These are phyloP conservation scores for Julus scandinavius DNA, from an alignment of 2,888 invertebrate species.

Conservation along the genomic window DNA sequence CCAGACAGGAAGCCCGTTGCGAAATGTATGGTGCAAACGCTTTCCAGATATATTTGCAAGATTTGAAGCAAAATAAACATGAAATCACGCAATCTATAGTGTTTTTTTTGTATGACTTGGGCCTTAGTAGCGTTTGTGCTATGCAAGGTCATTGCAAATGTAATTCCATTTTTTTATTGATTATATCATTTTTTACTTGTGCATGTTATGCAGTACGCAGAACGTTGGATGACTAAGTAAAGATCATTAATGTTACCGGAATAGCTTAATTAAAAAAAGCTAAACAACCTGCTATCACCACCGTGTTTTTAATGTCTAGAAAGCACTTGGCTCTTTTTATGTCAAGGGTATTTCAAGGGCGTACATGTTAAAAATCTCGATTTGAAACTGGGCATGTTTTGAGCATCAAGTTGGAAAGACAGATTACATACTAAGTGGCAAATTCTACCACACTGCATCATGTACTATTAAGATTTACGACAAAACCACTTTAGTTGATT, in stretches of 20 bases:
- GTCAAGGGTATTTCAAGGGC: conserved; percentile 4
- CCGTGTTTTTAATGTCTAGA: neutral
- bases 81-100: too few species aligned
- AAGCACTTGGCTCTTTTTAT: neutral
- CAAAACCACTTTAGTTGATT: too few species aligned
- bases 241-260: neutral
- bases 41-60: too few species aligned
- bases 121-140: too few species aligned
- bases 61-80: too few species aligned
- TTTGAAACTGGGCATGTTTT: neutral
- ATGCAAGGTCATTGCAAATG: neutral
- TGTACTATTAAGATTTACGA: too few species aligned
- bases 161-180: neutral
- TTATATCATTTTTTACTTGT: neutral
- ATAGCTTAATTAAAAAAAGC: conserved; percentile 22
- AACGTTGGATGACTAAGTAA: neutral
- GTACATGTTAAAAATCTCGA: neutral
- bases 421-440: too few species aligned
- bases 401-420: too few species aligned
- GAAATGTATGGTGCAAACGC: too few species aligned
- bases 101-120: too few species aligned
- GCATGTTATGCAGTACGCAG: neutral
- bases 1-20: too few species aligned
- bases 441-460: too few species aligned
- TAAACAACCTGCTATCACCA: neutral